Conservation (phyloP, 1,140 invertebrate species). For the Pogonus chalceus region DNA sequence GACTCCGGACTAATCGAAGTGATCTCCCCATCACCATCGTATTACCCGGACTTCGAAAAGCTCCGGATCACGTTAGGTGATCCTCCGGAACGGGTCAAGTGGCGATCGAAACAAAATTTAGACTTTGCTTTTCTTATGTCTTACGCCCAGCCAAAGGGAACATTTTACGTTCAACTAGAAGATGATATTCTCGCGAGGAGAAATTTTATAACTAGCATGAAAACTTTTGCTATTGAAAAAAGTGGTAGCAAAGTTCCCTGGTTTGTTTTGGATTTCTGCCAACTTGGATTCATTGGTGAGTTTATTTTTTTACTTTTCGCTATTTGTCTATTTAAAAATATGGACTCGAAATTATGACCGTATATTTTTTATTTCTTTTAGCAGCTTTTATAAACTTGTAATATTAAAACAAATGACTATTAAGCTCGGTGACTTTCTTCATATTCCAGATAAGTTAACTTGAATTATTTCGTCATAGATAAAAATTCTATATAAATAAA, state of each 20-base stretch:
- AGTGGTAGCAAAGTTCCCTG: conserved; percentile 64
- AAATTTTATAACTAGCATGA: conserved; percentile 78
- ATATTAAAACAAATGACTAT: no score
- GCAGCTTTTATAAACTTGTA: no score
- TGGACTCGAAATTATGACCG: no score
- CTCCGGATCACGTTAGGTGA: conserved; percentile 77
- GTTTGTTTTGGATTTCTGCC: conserved; percentile 92
- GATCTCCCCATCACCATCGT: conserved; percentile 71
- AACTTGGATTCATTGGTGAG: conserved; percentile 82
- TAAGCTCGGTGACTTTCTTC: no score
- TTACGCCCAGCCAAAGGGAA: conserved; percentile 73
- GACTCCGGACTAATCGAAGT: conserved; percentile 81
- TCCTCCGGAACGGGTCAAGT: conserved; percentile 76
- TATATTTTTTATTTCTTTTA: no score
- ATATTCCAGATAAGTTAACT: no score
- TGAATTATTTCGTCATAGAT: no score
- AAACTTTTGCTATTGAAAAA: conserved; percentile 75
- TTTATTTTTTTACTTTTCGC: conserved; percentile 9
- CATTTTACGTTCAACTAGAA: conserved; percentile 82
- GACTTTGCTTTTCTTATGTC: conserved; percentile 96
- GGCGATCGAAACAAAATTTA: conserved; percentile 94
- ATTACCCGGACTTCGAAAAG: conserved; percentile 80
- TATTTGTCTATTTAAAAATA: no score
- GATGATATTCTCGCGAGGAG: conserved; percentile 90
- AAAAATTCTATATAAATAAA: no score